These are phyloP conservation scores for Conger conger DNA, from an alignment of 2,113 vertebrate species.

Conservation along the genomic window DNA sequence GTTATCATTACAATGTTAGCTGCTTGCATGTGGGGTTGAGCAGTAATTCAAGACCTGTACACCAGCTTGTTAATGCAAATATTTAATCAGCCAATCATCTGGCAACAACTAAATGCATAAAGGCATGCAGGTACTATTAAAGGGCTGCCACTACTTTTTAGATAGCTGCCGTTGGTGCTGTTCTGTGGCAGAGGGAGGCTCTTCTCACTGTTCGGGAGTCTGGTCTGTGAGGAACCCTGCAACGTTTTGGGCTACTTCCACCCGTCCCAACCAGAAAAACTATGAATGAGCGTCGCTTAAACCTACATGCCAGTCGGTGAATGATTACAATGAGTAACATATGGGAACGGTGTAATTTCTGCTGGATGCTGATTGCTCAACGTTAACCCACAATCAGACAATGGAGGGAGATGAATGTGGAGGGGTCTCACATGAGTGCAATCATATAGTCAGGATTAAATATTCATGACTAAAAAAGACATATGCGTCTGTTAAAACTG, in stretches of 20 bases:
- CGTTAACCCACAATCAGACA: slow-evolving; percentile 4
- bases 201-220: neutral
- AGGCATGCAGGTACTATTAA: neutral
- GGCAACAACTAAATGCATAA: no score
- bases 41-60: no score
- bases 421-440: neutral
- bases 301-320: slow-evolving; percentile 13
- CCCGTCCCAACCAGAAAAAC: neutral
- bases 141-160: neutral
- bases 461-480: neutral
- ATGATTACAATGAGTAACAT: slow-evolving; percentile 17
- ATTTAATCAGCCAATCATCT: no score
- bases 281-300: neutral
- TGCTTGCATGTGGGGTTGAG: no score
- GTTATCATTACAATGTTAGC: no score
- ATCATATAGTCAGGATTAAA: neutral
- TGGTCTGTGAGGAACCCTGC: neutral
- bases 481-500: neutral
- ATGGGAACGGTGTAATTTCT: slow-evolving; percentile 8
- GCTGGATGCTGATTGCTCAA: slow-evolving; percentile 8
- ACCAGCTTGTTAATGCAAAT: no score
- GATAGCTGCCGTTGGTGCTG: neutral
- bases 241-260: neutral
- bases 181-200: neutral
- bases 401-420: neutral